Conservation (phyloP, 2,888 invertebrate genomes). For the Orthonychiurus folsomi region DNA sequence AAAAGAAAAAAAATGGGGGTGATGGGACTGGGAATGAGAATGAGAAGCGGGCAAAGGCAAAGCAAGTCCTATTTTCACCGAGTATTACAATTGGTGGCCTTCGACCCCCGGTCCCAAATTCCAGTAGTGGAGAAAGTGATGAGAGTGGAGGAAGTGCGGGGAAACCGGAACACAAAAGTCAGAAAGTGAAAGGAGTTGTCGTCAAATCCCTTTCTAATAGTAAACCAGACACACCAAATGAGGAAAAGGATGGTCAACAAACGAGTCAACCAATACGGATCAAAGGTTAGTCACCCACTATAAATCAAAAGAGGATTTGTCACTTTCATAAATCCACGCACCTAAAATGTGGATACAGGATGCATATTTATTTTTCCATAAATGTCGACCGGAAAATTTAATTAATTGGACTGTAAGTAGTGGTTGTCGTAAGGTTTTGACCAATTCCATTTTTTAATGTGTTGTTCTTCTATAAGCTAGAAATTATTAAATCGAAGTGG, state of each 20-base stretch:
- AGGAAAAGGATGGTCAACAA: background rate
- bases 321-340: background rate
- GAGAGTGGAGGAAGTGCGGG: slow-evolving; percentile 19
- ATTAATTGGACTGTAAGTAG: too few relatives aligned
- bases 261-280: background rate
- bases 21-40: background rate
- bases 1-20: background rate
- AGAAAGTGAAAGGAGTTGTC: background rate
- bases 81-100: slow-evolving; percentile 8
- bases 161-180: slow-evolving; percentile 5
- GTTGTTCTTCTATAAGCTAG: too few relatives aligned
- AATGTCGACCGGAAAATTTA: too few relatives aligned
- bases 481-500: too few relatives aligned
- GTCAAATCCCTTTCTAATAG: background rate
- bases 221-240: background rate
- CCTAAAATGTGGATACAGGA: too few relatives aligned
- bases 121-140: slow-evolving; percentile 16
- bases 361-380: too few relatives aligned
- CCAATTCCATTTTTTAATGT: too few relatives aligned
- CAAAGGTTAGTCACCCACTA: background rate
- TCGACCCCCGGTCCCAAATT: background rate
- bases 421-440: too few relatives aligned
- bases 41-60: background rate
- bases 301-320: too few relatives aligned
- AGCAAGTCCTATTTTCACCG: slow-evolving; percentile 2